Evolutionary conservation across 1,140 invertebrate genomes (phyloP), one percentile per base, ranked within the genome.

Genomic region (Portunus trituberculatus): DNA sequence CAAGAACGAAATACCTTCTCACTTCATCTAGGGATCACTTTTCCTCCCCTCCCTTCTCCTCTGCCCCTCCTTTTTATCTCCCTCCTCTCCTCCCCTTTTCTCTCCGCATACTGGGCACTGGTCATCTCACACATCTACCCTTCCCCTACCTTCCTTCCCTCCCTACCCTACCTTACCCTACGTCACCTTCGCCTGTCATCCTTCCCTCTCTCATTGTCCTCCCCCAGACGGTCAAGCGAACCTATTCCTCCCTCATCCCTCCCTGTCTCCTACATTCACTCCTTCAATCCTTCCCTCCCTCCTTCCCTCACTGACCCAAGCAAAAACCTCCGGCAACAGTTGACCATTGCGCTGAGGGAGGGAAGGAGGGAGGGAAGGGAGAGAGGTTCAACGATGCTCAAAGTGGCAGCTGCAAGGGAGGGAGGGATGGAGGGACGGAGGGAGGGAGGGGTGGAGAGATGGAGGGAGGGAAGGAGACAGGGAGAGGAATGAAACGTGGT

Each of bases 311-410:
- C 89, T 48, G 28, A 14, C 45, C 28, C 39, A 46, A 48, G 32
- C 89, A 39, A 45, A 45, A 88, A 16, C 86, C n/a, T 25, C 45
- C 45, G 16, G 14, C 32, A 32, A 25, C 28, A 39, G 31, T 14
- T 46, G 86, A 88, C 86, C 32, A 39, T 20, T 88, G 86, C 88
- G 16, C 45, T 90, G n/a, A 29, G n/a, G 45, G 91, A 76, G 52
- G 8, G 48, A 67, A 20, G 39, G 90, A 25, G 90, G 25, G 45
- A 48, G 91, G 25, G 52, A 76, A 7, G 20, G 45, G 31, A 92
- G 48, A n/a, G 31, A 32, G 46, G 25, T 12, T 4, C 90, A 91
- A 25, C 46, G 48, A 20, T 48, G 45, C 90, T 10, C 45, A 6
- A 16, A 59, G 16, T 67, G 25, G 20, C 52, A 67, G 20, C 32